These are phyloP conservation scores for Synergus laeviventris DNA, from an alignment of 2,888 invertebrate genomes.

Conservation along the genomic window DNA sequence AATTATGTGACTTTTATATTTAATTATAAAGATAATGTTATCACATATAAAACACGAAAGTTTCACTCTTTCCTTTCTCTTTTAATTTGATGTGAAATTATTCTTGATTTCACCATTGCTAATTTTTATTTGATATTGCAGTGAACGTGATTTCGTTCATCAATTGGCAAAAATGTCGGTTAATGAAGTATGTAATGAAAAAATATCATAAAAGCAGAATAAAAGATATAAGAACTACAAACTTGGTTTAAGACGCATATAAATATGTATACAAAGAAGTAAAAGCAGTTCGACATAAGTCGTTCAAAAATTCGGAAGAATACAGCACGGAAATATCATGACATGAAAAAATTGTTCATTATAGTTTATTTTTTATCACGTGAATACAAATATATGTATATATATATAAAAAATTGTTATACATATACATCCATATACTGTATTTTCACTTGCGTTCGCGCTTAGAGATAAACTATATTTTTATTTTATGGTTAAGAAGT, in stretches of 20 bases:
- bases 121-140: constrained; percentile 24
- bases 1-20: constrained; percentile 40
- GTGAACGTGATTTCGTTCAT: neutral
- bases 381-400: constrained; percentile 77
- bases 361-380: constrained; percentile 84
- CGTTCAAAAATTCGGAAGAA: constrained; percentile 42
- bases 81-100: constrained; percentile 4
- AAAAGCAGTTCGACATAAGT: constrained; percentile 27
- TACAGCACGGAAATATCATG: constrained; percentile 39
- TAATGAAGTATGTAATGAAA: constrained; percentile 39
- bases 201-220: constrained; percentile 37
- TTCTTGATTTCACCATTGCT: constrained; percentile 19
- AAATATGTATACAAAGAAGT: constrained; percentile 42
- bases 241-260: constrained; percentile 41
- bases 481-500: neutral
- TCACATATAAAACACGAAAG: constrained; percentile 33
- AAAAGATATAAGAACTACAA: constrained; percentile 41
- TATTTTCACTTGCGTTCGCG: neutral
- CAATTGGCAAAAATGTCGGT: neutral
- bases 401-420: constrained; percentile 82
- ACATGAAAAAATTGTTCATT: constrained; percentile 78
- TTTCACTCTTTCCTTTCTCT: constrained; percentile 17
- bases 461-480: neutral
- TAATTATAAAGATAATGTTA: constrained; percentile 39
- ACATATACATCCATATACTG: constrained; percentile 58